These are phyloP conservation scores for Scelioninae gen. 2 DNA, from an alignment of 2,888 invertebrate genomes.

Conservation along the genomic window DNA sequence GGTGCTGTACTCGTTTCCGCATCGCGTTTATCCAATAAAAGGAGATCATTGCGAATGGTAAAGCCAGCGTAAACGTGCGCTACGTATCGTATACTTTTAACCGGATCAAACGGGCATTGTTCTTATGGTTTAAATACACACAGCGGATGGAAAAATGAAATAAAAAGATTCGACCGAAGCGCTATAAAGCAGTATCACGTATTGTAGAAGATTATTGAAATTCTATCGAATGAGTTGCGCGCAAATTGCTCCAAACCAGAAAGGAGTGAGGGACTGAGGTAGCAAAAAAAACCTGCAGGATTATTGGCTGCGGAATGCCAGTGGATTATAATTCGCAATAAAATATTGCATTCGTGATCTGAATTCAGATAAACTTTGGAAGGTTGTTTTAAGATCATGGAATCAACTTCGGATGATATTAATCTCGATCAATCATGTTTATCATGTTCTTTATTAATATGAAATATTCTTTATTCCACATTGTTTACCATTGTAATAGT, in stretches of 20 bases:
- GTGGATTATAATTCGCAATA: conserved; percentile 17
- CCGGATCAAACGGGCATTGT: conserved; percentile 42
- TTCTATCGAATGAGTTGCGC: conserved; percentile 40
- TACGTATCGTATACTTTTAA: conserved; percentile 37
- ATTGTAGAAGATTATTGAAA: conserved; percentile 50
- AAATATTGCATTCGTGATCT: conserved; percentile 1
- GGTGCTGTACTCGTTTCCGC: conserved; percentile 21
- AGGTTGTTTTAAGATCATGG: neutral
- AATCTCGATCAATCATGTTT: no score
- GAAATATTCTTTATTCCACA: no score
- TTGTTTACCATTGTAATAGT: no score
- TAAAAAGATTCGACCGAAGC: conserved; percentile 36
- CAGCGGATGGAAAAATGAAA: conserved; percentile 13
- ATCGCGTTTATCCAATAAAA: conserved; percentile 47
- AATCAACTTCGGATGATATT: no score
- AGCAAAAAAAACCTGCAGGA: conserved; percentile 7
- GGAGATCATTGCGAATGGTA: conserved; percentile 35
- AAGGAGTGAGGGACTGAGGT: neutral
- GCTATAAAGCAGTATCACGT: conserved; percentile 33
- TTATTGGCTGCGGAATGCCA: conserved; percentile 14
- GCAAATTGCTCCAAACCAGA: conserved; percentile 31
- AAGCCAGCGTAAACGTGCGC: conserved; percentile 30
- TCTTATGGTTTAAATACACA: conserved; percentile 46
- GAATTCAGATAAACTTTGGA: conserved; percentile 6
- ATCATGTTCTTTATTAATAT: no score